Evolutionary conservation across 2,888 invertebrate species (phyloP), one percentile per base, ranked within the genome.

Genomic region (Pardosa pseudoannulata): DNA sequence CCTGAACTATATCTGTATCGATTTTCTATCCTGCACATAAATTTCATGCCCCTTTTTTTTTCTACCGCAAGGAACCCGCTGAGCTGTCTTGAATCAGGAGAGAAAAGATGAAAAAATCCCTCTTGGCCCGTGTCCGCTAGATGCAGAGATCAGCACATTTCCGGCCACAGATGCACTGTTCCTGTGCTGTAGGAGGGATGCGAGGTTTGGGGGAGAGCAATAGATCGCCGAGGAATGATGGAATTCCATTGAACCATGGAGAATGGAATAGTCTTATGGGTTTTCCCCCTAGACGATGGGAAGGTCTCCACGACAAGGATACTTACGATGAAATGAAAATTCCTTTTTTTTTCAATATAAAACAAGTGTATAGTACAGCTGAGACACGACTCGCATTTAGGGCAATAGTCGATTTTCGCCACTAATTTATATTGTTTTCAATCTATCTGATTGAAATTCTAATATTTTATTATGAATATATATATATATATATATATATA

Each of bases 61-160:
- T 19, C 13, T 19, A 11, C 56, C 39, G 19, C 13, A 6, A 56
- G 78, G 32, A 56, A 41, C 79, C 80, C 73, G 73, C 74, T 62
- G 81, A 67, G 81, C 68, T 67, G 39, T 67, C 46, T 36, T 36
- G 64, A 31, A 67, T 19, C 31, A 50, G 28, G 32, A 11, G 3
- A 27, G 32, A n/a, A n/a, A 39, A 50, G 46, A 16, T 2, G 16
- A 28, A 80, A 73, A 72, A 71, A 65, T 23, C 28, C 67, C 46
- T 46, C 46, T 46, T 16, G 65, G 80, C 72, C 80, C 73, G 65
- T 73, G 65, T 65, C 67, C 73, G 50, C 31, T 79, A 46, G 72
- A 50, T 67, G 74, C 81, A 31, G 68, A 74, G 81, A 74, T 81
- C 81, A 81, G 81, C 81, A 81, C 81, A 74, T 81, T 81, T 81